Conservation (phyloP, 1,140 invertebrate genomes). For the Rhopalosiphum maidis region DNA sequence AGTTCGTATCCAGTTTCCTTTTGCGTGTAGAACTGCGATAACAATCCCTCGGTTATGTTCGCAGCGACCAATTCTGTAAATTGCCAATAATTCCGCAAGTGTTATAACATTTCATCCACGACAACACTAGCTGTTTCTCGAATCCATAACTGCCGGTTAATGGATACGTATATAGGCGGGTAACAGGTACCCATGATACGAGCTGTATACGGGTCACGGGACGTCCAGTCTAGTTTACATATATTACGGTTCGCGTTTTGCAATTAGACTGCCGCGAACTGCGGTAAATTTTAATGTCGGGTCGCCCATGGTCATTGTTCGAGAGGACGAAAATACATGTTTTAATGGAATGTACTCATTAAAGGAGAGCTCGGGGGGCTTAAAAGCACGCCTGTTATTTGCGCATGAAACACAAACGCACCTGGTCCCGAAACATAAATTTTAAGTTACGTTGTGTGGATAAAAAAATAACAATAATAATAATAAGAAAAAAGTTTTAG, state of each 20-base stretch:
- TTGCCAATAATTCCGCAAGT: no score
- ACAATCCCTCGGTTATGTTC: slow-evolving; percentile 63
- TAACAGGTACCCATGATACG: neutral
- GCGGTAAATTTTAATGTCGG: slow-evolving; percentile 36
- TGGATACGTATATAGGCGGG: neutral
- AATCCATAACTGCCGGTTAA: neutral
- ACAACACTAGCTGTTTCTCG: neutral
- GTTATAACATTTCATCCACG: neutral
- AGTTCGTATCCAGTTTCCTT: slow-evolving; percentile 61
- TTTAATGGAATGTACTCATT: slow-evolving; percentile 52
- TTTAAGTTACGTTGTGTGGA: neutral
- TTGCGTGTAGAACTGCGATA: slow-evolving; percentile 64
- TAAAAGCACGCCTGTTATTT: slow-evolving; percentile 42
- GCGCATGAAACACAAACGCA: slow-evolving; percentile 31
- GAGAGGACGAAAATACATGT: slow-evolving; percentile 34
- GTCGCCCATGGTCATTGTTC: slow-evolving; percentile 25
- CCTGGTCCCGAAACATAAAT: slow-evolving; percentile 54
- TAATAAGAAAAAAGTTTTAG: slow-evolving; percentile 41
- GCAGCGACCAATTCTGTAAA: slow-evolving; percentile 43
- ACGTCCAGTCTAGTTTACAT: neutral
- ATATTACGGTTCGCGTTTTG: slow-evolving; percentile 33
- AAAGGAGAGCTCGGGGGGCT: slow-evolving; percentile 21
- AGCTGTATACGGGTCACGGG: neutral
- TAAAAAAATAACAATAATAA: slow-evolving; percentile 26
- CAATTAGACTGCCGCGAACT: neutral